These are phyloP conservation scores for Coranthus polyacanthus DNA, from an alignment of 2,797 vertebrate species.

Conservation along the genomic window DNA sequence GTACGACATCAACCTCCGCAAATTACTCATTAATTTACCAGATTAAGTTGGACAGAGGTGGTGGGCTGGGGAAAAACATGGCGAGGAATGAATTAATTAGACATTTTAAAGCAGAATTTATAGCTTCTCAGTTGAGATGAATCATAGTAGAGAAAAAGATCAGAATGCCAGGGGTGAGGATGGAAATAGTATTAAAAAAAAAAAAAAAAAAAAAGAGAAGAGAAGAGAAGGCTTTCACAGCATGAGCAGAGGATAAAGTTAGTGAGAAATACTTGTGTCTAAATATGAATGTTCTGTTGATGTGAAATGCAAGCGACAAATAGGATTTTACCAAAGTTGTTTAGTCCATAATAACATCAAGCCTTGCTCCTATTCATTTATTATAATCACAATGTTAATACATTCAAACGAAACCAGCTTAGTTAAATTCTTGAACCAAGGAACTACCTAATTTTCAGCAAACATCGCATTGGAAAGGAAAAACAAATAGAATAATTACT, in stretches of 20 bases:
- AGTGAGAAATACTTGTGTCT: no score
- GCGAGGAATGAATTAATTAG: conserved; percentile 57
- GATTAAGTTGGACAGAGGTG: conserved; percentile 69
- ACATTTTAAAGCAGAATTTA: conserved; percentile 47
- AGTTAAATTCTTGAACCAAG: conserved; percentile 8
- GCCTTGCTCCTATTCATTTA: conserved; percentile 60
- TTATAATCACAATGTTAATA: conserved; percentile 20
- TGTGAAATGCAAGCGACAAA: background rate
- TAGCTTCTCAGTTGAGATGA: conserved; percentile 36
- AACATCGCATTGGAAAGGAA: conserved; percentile 8
- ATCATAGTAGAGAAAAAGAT: conserved; percentile 9
- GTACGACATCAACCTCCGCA: conserved; percentile 62
- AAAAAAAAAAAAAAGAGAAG: conserved; percentile 1
- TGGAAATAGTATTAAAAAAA: conserved; percentile 2
- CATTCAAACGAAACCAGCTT: conserved; percentile 17
- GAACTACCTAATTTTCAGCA: conserved; percentile 9
- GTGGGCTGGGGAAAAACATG: conserved; percentile 17
- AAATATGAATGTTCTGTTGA: no score
- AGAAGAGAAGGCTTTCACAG: no score
- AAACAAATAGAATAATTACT: conserved; percentile 10
- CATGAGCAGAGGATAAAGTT: no score
- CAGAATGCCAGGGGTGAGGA: conserved; percentile 12
- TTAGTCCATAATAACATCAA: conserved; percentile 34
- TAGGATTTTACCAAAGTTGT: no score
- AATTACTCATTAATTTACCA: conserved; percentile 73